Conservation (phyloP, 2,888 invertebrate genomes). For the Acronicta psi region DNA sequence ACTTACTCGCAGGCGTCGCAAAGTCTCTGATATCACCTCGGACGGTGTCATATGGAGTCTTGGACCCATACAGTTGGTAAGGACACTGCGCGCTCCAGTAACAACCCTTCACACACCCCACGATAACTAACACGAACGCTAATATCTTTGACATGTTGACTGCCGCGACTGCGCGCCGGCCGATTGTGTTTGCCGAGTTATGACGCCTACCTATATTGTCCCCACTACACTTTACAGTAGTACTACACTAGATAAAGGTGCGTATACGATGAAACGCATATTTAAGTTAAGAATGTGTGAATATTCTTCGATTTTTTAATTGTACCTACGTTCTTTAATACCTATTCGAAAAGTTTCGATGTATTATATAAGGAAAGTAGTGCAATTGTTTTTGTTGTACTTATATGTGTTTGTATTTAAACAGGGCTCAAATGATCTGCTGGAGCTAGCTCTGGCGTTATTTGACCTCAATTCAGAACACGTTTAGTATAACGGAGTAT, state of each 20-base stretch:
- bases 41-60: conserved; percentile 77
- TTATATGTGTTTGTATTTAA: too few species aligned
- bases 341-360: too few species aligned
- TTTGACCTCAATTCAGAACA: conserved; percentile 32
- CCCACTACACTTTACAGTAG: conserved; percentile 45
- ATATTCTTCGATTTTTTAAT: too few species aligned
- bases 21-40: conserved; percentile 79
- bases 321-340: too few species aligned
- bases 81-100: conserved; percentile 75
- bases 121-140: conserved; percentile 47
- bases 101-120: conserved; percentile 58
- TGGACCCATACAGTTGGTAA: conserved; percentile 70
- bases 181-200: conserved; percentile 35
- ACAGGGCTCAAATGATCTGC: background rate
- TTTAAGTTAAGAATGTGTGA: too few species aligned
- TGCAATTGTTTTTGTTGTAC: too few species aligned
- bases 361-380: too few species aligned
- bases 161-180: conserved; percentile 6
- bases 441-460: conserved; percentile 9
- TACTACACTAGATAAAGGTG: conserved; percentile 32
- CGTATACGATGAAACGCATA: too few species aligned
- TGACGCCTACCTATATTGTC: conserved; percentile 42
- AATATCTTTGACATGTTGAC: conserved; percentile 41
- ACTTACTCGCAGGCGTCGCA: conserved; percentile 71
- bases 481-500: conserved; percentile 33